A percentile compares a stretch with the other conserved stretches of the same genome.
Conservation (phyloP, 92 coral and sea anemone genomes). For the Virgularia gustaviana region DNA sequence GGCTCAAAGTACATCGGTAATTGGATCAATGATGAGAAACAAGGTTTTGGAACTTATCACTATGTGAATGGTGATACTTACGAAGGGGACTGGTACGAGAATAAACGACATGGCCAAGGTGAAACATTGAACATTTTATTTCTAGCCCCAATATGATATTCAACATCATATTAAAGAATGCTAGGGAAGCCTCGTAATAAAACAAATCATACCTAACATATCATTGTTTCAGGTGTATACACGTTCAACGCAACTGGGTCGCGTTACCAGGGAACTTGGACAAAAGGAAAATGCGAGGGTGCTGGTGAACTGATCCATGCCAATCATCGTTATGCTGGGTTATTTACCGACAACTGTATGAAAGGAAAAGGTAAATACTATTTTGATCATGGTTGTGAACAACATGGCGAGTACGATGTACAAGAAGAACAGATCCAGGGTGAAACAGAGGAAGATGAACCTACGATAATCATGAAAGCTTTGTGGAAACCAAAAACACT, state of each 20-base stretch:
- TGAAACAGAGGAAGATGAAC: slow-evolving; percentile 89
- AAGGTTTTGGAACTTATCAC: slow-evolving; percentile 81
- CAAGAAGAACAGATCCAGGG: slow-evolving; percentile 62
- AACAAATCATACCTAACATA: no score
- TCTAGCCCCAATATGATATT: no score
- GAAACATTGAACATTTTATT: no score
- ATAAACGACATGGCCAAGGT: slow-evolving; percentile 81
- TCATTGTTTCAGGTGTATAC: slow-evolving; percentile 83
- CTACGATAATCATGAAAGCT: slow-evolving; percentile 71
- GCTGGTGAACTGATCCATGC: slow-evolving; percentile 87
- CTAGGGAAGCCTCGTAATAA: no score
- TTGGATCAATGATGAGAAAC: slow-evolving; percentile 90
- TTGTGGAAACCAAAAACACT: slow-evolving; percentile 57
- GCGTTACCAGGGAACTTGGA: slow-evolving; percentile 87
- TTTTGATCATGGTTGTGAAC: slow-evolving; percentile 91
- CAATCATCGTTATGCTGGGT: slow-evolving; percentile 79
- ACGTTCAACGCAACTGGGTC: slow-evolving; percentile 85
- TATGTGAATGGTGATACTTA: slow-evolving; percentile 91
- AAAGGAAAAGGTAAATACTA: slow-evolving; percentile 84
- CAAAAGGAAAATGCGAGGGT: slow-evolving; percentile 91
- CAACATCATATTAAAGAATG: no score
- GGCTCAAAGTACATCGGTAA: slow-evolving; percentile 89
- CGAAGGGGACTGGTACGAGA: slow-evolving; percentile 96
- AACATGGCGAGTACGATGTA: slow-evolving; percentile 75
- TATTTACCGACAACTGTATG: slow-evolving; percentile 75